Evolutionary conservation across 2,888 invertebrate genomes (phyloP), one percentile per base, ranked within the genome.

Genomic region (Disparrhopalites patrizii): DNA sequence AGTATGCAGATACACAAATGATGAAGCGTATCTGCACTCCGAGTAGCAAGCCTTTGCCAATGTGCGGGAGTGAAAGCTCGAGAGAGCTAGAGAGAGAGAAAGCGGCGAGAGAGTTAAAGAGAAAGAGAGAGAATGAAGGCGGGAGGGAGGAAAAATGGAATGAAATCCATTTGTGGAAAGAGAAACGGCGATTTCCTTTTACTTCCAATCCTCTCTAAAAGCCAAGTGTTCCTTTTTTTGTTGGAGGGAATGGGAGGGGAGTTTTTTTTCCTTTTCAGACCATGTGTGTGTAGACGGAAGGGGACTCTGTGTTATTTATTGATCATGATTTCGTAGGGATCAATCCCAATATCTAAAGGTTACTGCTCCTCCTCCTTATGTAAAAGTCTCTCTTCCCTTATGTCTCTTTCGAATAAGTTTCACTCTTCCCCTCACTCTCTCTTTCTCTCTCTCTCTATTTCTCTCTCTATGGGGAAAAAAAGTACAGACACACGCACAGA

Each of bases 121-220:
- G 36, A 55, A 20, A 33, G 33, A n/a, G 36, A 56, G 30, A 31
- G 55, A n/a, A 33, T n/a, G 27, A 38, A 27, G 27, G 57, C 13
- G 27, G 27, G 52, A 15, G 28, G n/a, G 27, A 52, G 4, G n/a
- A 13, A 56, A 56, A 56, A 56, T 31, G 23, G n/a, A 31, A 25
- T 20, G 20, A 36, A 56, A 56, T 33, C 56, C 56, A 56, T 56
- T 56, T 56, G 56, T 15, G 56, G 56, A 36, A 25, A 56, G 23
- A 33, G 36, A 33, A 56, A 33, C 3, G 33, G 18, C 36, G 7
- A 33, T 56, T 56, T 36, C 36, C 55, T 28, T 33, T 28, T 55
- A 18, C 31, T 18, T 55, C 28, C 57, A 57, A 57, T 57, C 38
- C 57, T 18, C n/a, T n/a, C 57, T 57, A 57, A 57, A 57, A 57